Conservation (phyloP, 2,113 vertebrate genomes). For the Pristiophorus japonicus region DNA sequence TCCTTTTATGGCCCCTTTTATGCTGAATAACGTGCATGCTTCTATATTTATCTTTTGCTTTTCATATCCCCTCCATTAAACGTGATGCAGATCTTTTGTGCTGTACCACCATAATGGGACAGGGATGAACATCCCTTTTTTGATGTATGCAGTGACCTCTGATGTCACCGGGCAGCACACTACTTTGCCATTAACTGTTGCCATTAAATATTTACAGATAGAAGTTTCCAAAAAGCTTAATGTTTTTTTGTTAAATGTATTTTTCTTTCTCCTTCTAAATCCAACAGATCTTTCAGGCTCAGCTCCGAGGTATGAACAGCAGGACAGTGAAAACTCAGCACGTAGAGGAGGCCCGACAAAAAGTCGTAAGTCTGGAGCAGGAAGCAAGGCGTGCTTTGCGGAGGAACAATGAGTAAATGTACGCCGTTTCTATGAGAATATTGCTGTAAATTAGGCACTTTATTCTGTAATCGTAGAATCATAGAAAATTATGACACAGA, state of each 20-base stretch:
- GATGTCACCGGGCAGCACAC: background rate
- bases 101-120: background rate
- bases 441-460: background rate
- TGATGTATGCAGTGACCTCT: background rate
- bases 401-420: slow-evolving; percentile 51
- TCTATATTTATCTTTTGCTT: background rate
- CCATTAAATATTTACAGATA: background rate
- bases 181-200: background rate
- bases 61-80: background rate
- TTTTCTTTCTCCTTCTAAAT: background rate
- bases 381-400: slow-evolving; percentile 46
- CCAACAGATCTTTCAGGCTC: slow-evolving; percentile 32
- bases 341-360: slow-evolving; percentile 44
- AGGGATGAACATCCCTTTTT: background rate
- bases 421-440: background rate
- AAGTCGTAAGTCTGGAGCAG: slow-evolving; percentile 44
- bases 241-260: background rate
- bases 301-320: slow-evolving; percentile 41
- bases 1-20: too few species aligned
- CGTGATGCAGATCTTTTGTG: background rate
- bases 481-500: too few species aligned
- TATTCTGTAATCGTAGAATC: background rate
- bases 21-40: background rate
- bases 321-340: slow-evolving; percentile 40
- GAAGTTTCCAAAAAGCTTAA: background rate